Evolutionary conservation across 2,888 invertebrate species (phyloP).

Genomic region (Rhorus exstirpatorius): DNA sequence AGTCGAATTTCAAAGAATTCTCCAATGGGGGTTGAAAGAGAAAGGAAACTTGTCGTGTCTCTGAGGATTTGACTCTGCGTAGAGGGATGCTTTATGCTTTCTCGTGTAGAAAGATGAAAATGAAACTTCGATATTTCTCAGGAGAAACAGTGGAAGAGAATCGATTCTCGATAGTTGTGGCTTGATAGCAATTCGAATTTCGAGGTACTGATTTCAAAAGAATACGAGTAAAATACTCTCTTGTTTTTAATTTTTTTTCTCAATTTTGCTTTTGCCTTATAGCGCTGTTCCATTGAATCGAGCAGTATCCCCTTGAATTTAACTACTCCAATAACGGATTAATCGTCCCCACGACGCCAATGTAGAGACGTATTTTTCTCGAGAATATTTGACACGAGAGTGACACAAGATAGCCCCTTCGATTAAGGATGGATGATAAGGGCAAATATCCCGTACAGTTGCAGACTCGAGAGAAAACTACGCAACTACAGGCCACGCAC

Average conservation of each 20-base stretch:
- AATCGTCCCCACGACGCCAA: background rate
- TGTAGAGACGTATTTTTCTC: background rate
- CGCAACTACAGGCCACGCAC: background rate
- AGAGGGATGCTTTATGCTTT: constrained; percentile 7
- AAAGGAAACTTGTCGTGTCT: background rate
- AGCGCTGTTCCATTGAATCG: background rate
- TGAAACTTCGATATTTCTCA: constrained; percentile 20
- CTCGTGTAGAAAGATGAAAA: constrained; percentile 23
- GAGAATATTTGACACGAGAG: background rate
- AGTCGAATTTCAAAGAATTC: constrained; percentile 45
- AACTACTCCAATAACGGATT: background rate
- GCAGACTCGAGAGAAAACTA: constrained; percentile 8
- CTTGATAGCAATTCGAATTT: background rate
- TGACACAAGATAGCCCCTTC: background rate
- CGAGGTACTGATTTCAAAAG: background rate
- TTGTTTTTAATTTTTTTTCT: background rate
- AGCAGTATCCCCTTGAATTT: background rate
- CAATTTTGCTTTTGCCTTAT: background rate
- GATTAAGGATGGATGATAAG: background rate
- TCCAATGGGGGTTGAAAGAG: constrained; percentile 5
- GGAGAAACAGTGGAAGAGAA: constrained; percentile 14
- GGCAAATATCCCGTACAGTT: background rate
- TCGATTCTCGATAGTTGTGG: constrained; percentile 16
- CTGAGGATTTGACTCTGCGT: background rate
- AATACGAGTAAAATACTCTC: background rate